phyloP scores from a whole-genome alignment of 2,113 vertebrate genomes.

The Cheirogaleus medius region DNA sequence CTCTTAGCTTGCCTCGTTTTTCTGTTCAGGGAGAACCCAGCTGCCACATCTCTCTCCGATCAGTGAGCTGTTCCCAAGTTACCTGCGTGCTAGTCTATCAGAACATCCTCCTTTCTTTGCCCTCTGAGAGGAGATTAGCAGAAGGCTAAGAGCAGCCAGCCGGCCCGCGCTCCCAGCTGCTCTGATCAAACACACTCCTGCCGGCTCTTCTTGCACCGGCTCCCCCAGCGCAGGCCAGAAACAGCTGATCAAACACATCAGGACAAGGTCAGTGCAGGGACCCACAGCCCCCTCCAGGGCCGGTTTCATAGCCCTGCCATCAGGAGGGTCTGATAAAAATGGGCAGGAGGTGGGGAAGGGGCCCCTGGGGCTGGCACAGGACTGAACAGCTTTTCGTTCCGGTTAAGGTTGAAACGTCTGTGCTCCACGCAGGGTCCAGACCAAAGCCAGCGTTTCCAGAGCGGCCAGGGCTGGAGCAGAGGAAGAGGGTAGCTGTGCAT shows the following conservation, averaged over 20 bases:
- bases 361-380: neutral
- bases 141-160: neutral
- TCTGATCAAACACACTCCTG: conserved; percentile 62
- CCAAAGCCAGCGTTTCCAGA: neutral
- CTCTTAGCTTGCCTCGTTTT: neutral
- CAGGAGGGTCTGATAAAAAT: conserved; percentile 59
- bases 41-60: neutral
- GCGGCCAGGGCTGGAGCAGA: neutral
- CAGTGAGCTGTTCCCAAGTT: fast-evolving
- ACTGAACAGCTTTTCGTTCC: neutral
- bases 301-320: neutral
- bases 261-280: conserved; percentile 62
- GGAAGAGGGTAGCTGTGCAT: neutral
- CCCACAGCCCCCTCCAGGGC: conserved; percentile 6
- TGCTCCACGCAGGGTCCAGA: neutral
- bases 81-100: neutral
- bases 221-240: conserved; percentile 17
- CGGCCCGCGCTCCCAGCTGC: neutral
- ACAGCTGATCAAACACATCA: conserved; percentile 69
- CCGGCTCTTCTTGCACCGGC: neutral
- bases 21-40: neutral
- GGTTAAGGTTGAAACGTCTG: neutral
- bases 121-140: conserved; percentile 45
- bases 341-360: neutral
- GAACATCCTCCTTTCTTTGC: conserved; percentile 3